phyloP scores from a whole-genome alignment of 2,113 vertebrate species.

The Mugil cephalus region DNA sequence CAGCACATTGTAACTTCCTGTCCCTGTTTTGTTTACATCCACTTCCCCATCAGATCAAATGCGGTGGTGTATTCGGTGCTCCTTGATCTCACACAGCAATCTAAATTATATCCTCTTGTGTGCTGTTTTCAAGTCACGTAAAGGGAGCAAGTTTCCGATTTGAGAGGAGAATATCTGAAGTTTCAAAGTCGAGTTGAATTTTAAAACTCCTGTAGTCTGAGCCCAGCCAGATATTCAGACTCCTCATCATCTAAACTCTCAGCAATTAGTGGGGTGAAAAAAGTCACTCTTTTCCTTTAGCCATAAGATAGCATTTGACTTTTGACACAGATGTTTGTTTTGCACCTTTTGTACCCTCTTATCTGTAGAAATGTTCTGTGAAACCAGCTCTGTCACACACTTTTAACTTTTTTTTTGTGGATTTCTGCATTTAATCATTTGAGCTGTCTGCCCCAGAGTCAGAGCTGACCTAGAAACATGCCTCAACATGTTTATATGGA shows the following conservation, averaged over 20 bases:
- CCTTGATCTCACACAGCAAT: too few species aligned
- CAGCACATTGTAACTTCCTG: too few species aligned
- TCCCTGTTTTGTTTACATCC: too few species aligned
- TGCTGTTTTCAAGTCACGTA: too few species aligned
- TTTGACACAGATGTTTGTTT: not conserved
- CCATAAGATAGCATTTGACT: not conserved
- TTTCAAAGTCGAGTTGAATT: too few species aligned
- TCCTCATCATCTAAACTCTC: not conserved
- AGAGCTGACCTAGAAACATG: constrained; percentile 27
- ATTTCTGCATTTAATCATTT: constrained; percentile 1
- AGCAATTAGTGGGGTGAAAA: not conserved
- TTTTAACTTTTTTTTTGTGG: constrained; percentile 17
- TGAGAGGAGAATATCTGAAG: too few species aligned
- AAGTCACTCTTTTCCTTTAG: not conserved
- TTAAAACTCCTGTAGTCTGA: too few species aligned
- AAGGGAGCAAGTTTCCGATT: too few species aligned
- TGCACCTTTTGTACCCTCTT: not conserved
- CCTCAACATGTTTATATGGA: constrained; percentile 3
- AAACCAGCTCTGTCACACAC: not conserved
- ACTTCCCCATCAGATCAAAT: too few species aligned
- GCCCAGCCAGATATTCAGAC: too few species aligned
- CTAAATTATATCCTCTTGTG: too few species aligned
- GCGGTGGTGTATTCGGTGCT: too few species aligned
- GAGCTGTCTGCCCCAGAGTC: constrained; percentile 8
- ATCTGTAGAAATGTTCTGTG: not conserved